A percentile compares a stretch with the other conserved stretches of the same genome.
phyloP scores from a whole-genome alignment of 2,888 invertebrate species.

The Agrilus mali region DNA sequence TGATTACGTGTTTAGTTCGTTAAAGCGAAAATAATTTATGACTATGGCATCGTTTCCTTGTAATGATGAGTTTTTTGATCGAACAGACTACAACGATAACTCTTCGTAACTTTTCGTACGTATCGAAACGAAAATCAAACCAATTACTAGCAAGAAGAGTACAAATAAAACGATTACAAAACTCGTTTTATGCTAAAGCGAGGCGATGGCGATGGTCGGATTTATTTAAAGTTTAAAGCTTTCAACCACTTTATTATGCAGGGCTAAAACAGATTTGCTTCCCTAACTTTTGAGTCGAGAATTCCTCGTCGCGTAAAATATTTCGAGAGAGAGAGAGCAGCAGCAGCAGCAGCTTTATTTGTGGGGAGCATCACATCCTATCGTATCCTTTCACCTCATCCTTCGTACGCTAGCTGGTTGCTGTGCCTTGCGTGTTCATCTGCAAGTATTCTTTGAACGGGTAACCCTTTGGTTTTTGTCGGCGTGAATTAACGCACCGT shows the following conservation, averaged over 20 bases:
- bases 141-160: too few species aligned
- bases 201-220: constrained; percentile 3
- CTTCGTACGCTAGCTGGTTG: constrained; percentile 1
- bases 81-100: too few species aligned
- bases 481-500: constrained; percentile 23
- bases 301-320: constrained; percentile 14
- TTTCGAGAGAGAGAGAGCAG: constrained; percentile 12
- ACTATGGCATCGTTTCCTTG: too few species aligned
- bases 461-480: constrained; percentile 25
- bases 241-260: constrained; percentile 13
- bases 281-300: constrained; percentile 16
- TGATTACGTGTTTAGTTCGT: too few species aligned
- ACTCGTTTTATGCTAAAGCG: too few species aligned
- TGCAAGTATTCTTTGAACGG: constrained; percentile 25
- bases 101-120: too few species aligned
- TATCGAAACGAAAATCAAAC: too few species aligned
- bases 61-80: too few species aligned
- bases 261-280: constrained; percentile 13
- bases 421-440: constrained; percentile 18
- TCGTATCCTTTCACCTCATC: too few species aligned
- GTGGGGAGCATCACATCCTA: constrained; percentile 6
- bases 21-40: too few species aligned
- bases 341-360: constrained; percentile 16
- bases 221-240: constrained; percentile 11
- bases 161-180: too few species aligned